Conservation (phyloP, 2,113 vertebrate species). For the Myanophis thanlyinensis region DNA sequence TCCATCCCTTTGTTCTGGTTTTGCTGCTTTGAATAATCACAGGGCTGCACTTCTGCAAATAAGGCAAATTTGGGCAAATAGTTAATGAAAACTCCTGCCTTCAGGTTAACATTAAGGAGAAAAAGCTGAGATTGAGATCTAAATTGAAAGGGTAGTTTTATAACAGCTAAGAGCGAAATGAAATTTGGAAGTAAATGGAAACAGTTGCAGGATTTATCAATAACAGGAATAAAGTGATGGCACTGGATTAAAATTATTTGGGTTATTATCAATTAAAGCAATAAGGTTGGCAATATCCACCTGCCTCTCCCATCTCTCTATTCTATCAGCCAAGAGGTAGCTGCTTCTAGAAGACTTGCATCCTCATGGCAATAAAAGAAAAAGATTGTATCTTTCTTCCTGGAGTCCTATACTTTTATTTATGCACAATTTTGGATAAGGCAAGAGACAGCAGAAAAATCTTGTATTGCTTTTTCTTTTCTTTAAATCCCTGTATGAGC, state of each 20-base stretch:
- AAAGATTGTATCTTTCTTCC: neutral
- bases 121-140: neutral
- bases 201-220: neutral
- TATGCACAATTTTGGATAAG: neutral
- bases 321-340: neutral
- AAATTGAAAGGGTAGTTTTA: neutral
- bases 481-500: neutral
- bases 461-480: neutral
- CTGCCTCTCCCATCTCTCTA: neutral
- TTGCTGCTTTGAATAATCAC: constrained; percentile 57
- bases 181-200: neutral
- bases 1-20: constrained; percentile 48
- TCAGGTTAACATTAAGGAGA: neutral
- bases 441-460: neutral
- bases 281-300: neutral
- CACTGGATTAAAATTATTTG: neutral
- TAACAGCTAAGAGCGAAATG: neutral
- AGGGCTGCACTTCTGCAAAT: constrained; percentile 57
- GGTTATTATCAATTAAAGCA: neutral
- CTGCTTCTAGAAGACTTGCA: neutral
- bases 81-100: neutral
- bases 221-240: neutral
- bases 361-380: neutral
- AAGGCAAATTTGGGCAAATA: neutral
- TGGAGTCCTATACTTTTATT: neutral